Evolutionary conservation across 2,888 invertebrate species (phyloP).

Genomic region (Diadegma fenestrale): DNA sequence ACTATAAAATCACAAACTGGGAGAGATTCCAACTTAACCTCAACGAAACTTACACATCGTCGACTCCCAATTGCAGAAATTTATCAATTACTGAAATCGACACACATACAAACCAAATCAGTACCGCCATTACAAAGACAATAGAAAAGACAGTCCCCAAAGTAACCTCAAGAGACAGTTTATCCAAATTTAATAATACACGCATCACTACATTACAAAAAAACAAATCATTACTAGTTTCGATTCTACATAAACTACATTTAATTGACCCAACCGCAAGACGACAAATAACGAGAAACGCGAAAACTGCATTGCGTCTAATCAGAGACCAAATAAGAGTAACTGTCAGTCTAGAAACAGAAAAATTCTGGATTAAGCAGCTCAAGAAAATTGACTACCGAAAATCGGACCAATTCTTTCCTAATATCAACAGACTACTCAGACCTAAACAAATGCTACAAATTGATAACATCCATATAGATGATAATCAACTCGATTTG

Average conservation of each 20-base stretch:
- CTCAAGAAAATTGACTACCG: constrained; percentile 51
- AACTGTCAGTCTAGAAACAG: not conserved
- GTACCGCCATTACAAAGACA: not conserved
- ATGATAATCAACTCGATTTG: not conserved
- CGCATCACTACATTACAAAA: not conserved
- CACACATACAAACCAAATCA: not conserved
- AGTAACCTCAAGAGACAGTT: not conserved
- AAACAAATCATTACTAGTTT: not conserved
- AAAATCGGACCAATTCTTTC: constrained; percentile 58
- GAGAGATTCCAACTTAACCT: not conserved
- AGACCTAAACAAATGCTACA: not conserved
- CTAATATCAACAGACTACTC: constrained; percentile 54
- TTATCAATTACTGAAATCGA: constrained; percentile 15
- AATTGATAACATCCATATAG: constrained; percentile 4
- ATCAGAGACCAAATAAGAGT: not conserved
- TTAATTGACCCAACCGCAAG: not conserved
- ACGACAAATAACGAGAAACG: not conserved
- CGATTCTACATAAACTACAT: not conserved
- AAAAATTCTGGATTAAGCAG: constrained; percentile 40
- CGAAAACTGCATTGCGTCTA: not conserved
- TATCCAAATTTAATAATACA: not conserved
- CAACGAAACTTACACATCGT: not conserved
- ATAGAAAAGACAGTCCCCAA: not conserved
- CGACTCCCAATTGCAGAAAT: not conserved
- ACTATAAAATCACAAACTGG: constrained; percentile 17